Conservation (phyloP, 2,888 invertebrate genomes). For the Drosophila neotestacea region DNA sequence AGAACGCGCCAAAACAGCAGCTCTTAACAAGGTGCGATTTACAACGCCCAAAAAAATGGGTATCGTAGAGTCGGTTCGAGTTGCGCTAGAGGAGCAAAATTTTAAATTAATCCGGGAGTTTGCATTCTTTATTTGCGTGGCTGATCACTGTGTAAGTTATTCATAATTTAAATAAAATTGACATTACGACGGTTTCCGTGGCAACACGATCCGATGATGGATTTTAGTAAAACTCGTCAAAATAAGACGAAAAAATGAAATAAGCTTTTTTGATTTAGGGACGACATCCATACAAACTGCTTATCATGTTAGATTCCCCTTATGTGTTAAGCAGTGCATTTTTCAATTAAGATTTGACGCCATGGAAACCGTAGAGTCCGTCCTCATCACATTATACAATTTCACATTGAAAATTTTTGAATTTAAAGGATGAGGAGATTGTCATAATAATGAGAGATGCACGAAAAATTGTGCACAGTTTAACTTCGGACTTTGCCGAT, state of each 20-base stretch:
- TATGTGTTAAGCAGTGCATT: too few relatives aligned
- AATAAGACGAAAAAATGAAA: too few relatives aligned
- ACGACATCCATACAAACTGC: too few relatives aligned
- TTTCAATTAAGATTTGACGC: too few relatives aligned
- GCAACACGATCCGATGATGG: too few relatives aligned
- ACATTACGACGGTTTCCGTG: too few relatives aligned
- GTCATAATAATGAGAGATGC: conserved; percentile 87
- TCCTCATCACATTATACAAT: background rate
- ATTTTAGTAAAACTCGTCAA: too few relatives aligned
- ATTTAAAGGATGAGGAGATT: conserved; percentile 87
- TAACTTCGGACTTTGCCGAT: conserved; percentile 87
- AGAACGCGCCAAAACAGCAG: conserved; percentile 79
- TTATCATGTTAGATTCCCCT: too few relatives aligned
- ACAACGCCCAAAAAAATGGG: conserved; percentile 77
- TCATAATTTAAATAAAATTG: background rate
- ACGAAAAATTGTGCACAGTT: conserved; percentile 87
- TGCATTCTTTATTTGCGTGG: conserved; percentile 73
- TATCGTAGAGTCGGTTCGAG: conserved; percentile 70
- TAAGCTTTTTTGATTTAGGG: too few relatives aligned
- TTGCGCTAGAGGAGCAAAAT: conserved; percentile 67
- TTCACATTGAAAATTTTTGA: background rate
- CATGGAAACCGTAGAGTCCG: too few relatives aligned
- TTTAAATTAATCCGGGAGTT: conserved; percentile 78
- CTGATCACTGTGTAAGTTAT: conserved; percentile 73
- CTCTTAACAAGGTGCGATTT: conserved; percentile 83